phyloP scores from a whole-genome alignment of 2,797 vertebrate species.

The Oceanodroma leucorhoa region DNA sequence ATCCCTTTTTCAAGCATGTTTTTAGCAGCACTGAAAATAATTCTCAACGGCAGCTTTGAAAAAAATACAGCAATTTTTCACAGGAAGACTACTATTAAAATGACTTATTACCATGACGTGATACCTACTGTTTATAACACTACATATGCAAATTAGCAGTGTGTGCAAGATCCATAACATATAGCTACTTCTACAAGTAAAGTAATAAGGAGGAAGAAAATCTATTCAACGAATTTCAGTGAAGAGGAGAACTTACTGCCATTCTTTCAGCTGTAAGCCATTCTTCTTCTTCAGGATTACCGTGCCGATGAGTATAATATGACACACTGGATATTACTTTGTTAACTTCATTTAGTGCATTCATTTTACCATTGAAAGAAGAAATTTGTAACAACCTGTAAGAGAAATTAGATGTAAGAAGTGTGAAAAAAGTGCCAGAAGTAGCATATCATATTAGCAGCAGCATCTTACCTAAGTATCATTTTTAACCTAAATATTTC shows the following conservation, averaged over 20 bases:
- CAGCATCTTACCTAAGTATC: slow-evolving; percentile 95
- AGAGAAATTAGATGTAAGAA: slow-evolving; percentile 49
- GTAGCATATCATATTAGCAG: background rate
- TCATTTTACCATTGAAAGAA: slow-evolving; percentile 99
- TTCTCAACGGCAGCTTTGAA: background rate
- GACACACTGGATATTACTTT: slow-evolving; percentile 99
- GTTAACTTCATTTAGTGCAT: slow-evolving; percentile 99
- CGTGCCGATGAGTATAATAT: slow-evolving; percentile 97
- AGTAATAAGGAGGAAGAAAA: background rate
- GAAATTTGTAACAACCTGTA: slow-evolving; percentile 99
- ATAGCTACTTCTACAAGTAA: background rate
- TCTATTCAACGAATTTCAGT: background rate
- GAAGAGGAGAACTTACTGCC: slow-evolving; percentile 84
- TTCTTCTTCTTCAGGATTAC: slow-evolving; percentile 96
- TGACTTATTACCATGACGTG: background rate
- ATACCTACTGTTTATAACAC: background rate
- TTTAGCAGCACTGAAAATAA: background rate
- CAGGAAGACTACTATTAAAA: background rate
- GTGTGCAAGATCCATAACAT: background rate
- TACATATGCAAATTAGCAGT: background rate
- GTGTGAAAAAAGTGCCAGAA: background rate
- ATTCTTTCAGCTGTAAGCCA: slow-evolving; percentile 99
- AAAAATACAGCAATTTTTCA: background rate
- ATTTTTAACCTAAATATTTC: slow-evolving; percentile 99
- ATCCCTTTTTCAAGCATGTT: background rate